Base-by-base conservation (phyloP, 1,140 invertebrate genomes). In the Cydia pomonella region DNA sequence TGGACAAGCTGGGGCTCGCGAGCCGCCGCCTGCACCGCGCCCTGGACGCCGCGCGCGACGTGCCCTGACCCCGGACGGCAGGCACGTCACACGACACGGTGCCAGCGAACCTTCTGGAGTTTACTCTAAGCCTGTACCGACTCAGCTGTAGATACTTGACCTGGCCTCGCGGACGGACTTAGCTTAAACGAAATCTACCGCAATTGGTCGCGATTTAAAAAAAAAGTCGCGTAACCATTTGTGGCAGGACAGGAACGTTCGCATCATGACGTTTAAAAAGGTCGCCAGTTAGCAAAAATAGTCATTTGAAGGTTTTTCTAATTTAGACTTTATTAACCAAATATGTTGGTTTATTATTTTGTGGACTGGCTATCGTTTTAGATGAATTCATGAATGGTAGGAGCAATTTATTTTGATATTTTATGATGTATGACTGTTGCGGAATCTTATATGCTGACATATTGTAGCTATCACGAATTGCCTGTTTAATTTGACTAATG, bases 1-100 rank as follows among this genome's bases (percentile, higher is more conserved):
- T 86, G 10, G 80, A 77, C 77, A 86, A 84, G 76, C 76, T 89
- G 78, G 86, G 88, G 18, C 73, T 82, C 27, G 82, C 84, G 16
- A 79, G 82, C 63, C 80, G 86, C 63, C 78, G 82, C 73, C 81
- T 84, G 13, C 74, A 74, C 72, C 80, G 69, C 38, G 80, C 79
- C 50, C 72, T 80, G 81, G 82, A 84, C 62, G 25, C 77, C 1
- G 21, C 79, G 27, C 74, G 79, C 1, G 83, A 86, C 81, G 80
- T 76, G 79, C 82, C 83, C 21, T n/a, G 21, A 77, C 75, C 27
- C 73, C 44, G 16, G n/a, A 7, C 50, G 74, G 23, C 53, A 53
- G n/a, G 16, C 9, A 44, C 13, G 41, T 44, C 1, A 38, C 33
- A 38, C 2, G 7, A 38, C 33, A 10, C 33, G 33, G 33, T 10